Conservation (phyloP, 2,113 vertebrate species). For the Donacobius atricapilla region DNA sequence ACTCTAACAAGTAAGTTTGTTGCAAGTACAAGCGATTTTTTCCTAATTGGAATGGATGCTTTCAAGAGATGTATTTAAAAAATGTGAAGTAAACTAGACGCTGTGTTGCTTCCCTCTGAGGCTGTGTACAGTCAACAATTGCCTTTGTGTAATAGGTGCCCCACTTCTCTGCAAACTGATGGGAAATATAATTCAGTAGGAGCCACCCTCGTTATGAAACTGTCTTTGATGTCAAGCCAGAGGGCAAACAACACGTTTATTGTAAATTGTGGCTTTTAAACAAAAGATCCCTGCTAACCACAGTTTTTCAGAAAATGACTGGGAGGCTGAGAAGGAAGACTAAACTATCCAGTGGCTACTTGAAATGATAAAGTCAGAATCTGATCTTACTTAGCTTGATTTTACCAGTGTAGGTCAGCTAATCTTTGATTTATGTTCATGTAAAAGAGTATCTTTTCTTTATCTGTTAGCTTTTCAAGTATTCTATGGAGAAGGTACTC, state of each 20-base stretch:
- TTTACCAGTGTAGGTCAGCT: not conserved
- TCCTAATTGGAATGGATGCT: not conserved
- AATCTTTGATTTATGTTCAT: not conserved
- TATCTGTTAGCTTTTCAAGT: not conserved
- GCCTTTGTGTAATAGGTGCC: not conserved
- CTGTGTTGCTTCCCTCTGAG: not conserved
- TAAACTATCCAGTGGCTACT: not conserved
- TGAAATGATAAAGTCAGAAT: not conserved
- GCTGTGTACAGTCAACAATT: not conserved
- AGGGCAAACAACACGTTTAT: not conserved
- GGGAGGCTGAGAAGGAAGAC: not conserved
- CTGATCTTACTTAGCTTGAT: not conserved
- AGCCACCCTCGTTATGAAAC: not conserved
- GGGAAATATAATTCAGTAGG: not conserved
- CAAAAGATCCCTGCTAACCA: not conserved
- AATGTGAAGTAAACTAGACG: not conserved
- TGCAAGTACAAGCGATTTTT: not conserved
- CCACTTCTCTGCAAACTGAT: not conserved
- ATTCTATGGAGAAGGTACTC: not conserved
- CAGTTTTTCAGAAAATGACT: not conserved
- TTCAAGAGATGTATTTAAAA: not conserved
- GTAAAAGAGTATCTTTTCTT: not conserved
- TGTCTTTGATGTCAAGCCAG: conserved; percentile 16
- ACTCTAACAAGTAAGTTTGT: not conserved
- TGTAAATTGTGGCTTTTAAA: conserved; percentile 22